phyloP scores from a whole-genome alignment of 2,113 vertebrate genomes.

The Eulemur rufifrons region DNA sequence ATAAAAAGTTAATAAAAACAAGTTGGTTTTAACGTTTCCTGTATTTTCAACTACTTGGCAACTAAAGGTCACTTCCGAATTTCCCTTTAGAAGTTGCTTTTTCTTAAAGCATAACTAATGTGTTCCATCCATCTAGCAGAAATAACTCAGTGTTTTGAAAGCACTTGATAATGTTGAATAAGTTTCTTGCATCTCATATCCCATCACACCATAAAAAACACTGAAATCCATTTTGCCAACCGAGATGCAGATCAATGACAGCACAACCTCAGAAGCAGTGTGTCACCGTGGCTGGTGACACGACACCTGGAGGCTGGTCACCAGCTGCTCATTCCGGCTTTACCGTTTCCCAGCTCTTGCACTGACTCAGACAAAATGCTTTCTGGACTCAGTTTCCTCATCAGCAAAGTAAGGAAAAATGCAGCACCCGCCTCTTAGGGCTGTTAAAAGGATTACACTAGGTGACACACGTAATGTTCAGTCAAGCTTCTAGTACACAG shows the following conservation, averaged over 20 bases:
- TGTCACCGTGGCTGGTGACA: background rate
- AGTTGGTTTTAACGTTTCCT: background rate
- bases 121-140: background rate
- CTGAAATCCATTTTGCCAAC: background rate
- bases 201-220: background rate
- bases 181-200: background rate
- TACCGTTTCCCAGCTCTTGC: background rate
- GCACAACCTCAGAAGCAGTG: background rate
- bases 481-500: background rate
- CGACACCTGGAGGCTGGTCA: background rate
- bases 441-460: background rate
- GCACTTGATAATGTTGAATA: background rate
- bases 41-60: background rate
- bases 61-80: background rate
- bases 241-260: background rate
- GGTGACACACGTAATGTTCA: background rate
- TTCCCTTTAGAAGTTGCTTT: background rate
- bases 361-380: background rate
- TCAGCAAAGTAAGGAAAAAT: background rate
- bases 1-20: conserved; percentile 32
- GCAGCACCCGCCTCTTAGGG: background rate
- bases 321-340: background rate
- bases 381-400: background rate
- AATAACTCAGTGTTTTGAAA: background rate
- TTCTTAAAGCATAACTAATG: background rate